phyloP scores from a whole-genome alignment of 2,797 vertebrate genomes.

The Macropus fuliginosus region DNA sequence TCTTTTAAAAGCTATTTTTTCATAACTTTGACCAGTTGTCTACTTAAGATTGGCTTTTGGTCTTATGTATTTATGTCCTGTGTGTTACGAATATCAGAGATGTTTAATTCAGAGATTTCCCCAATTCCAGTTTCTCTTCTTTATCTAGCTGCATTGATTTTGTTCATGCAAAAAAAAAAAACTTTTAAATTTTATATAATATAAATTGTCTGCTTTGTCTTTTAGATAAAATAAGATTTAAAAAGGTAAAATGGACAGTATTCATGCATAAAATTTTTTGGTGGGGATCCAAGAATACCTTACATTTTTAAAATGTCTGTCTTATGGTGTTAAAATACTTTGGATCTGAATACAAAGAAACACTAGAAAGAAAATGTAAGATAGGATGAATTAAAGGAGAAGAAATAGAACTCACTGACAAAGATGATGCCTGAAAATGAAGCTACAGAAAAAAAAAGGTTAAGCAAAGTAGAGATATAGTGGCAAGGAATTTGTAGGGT shows the following conservation, averaged over 20 bases:
- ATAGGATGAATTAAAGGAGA: constrained; percentile 28
- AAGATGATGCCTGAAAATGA: background rate
- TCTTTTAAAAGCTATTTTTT: background rate
- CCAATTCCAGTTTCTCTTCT: background rate
- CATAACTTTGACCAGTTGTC: background rate
- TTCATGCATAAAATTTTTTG: background rate
- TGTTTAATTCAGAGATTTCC: background rate
- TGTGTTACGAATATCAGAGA: background rate
- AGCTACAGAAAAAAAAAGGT: background rate
- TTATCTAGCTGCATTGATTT: background rate
- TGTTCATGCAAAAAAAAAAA: background rate
- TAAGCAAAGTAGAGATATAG: constrained; percentile 2
- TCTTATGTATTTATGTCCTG: background rate
- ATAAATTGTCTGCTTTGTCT: background rate
- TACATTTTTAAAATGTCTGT: background rate
- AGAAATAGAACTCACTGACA: background rate
- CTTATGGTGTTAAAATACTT: background rate
- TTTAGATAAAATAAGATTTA: background rate
- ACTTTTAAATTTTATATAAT: background rate
- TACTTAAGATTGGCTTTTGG: background rate
- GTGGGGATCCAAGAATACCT: background rate
- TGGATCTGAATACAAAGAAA: background rate
- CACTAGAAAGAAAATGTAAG: constrained; percentile 24
- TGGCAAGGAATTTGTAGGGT: background rate
- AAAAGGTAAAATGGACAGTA: constrained; percentile 45